phyloP scores from a whole-genome alignment of 2,113 vertebrate genomes.

The Phaetusa simplex region DNA sequence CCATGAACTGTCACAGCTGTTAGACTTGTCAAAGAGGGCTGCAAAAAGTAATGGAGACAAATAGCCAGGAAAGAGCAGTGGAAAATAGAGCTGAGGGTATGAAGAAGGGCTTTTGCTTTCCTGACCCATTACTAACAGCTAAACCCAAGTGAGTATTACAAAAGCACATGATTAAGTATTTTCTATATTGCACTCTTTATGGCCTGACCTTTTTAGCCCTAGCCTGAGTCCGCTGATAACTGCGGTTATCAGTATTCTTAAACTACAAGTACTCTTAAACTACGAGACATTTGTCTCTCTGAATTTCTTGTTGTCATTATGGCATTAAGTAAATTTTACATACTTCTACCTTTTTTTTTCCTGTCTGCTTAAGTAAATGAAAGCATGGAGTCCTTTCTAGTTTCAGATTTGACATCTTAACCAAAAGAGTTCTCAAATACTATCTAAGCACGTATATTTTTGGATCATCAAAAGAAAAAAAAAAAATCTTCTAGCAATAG shows the following conservation, averaged over 20 bases:
- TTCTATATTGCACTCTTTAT: background rate
- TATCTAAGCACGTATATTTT: background rate
- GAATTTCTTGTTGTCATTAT: background rate
- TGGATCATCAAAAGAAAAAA: background rate
- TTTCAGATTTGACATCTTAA: background rate
- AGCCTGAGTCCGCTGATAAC: background rate
- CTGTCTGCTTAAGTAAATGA: background rate
- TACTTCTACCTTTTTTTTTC: background rate
- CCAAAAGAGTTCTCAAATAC: background rate
- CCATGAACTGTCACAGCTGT: background rate
- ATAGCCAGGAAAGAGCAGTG: background rate
- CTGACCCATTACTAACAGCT: background rate
- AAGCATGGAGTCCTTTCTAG: background rate
- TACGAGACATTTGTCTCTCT: background rate
- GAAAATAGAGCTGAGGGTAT: background rate
- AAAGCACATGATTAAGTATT: background rate
- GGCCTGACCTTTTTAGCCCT: background rate
- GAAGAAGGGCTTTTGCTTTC: background rate
- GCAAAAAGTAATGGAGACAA: background rate
- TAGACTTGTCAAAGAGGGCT: background rate
- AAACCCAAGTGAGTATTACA: background rate
- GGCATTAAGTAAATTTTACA: background rate
- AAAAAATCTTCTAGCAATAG: accelerated
- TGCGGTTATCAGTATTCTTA: background rate
- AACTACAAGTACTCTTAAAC: background rate